Percentiles rank a stretch among this genome's conserved stretches.
phyloP scores from a whole-genome alignment of 2,797 vertebrate species.

The Sternarchorhynchus goeldii region DNA sequence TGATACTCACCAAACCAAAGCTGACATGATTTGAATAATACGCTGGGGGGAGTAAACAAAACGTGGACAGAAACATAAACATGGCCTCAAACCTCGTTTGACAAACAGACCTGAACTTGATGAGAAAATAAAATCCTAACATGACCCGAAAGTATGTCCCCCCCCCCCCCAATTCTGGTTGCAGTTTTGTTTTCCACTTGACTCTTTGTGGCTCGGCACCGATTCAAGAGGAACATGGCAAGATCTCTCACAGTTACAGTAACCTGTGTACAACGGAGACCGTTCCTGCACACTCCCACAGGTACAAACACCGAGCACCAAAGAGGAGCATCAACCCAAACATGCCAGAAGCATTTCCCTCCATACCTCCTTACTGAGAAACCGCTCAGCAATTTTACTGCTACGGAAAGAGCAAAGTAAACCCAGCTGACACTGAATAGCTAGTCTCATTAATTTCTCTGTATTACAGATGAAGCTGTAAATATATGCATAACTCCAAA shows the following conservation, averaged over 20 bases:
- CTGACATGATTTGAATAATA: no score
- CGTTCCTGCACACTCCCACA: neutral
- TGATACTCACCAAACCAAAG: no score
- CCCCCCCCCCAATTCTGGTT: no score
- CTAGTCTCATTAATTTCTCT: neutral
- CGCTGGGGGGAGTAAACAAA: no score
- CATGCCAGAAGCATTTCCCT: neutral
- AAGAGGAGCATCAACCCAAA: neutral
- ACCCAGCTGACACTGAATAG: neutral
- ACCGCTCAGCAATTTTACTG: neutral
- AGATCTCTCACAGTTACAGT: conserved; percentile 21
- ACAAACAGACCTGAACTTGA: no score
- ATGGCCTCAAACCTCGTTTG: no score
- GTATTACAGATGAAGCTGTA: neutral
- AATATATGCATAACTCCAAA: neutral
- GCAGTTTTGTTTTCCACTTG: neutral
- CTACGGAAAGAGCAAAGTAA: neutral
- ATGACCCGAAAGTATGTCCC: no score
- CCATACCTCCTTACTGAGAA: neutral
- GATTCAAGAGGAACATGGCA: neutral
- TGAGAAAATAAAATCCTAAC: no score
- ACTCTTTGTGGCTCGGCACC: conserved; percentile 8
- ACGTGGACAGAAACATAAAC: no score
- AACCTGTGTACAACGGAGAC: neutral
- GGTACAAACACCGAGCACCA: conserved; percentile 33